Evolutionary conservation across 2,113 vertebrate species (phyloP), one percentile per base, ranked within the genome.

Genomic region (Choloepus hoffmanni): DNA sequence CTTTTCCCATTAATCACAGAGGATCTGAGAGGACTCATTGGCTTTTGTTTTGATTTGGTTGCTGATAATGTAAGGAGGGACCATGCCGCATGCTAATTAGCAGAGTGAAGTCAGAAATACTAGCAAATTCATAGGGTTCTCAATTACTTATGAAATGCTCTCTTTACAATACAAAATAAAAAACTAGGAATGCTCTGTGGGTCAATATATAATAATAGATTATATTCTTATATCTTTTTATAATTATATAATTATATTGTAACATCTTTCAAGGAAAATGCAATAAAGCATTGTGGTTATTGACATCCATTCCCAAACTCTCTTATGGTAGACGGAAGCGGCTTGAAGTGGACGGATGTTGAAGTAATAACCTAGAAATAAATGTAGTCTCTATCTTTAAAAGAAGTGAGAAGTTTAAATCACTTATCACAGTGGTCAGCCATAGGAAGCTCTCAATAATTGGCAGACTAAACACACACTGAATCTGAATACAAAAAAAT

Each of bases 1-100:
- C 91, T 81, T 72, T 89, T 28, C 60, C 77, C 28, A 95, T 96
- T 92, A 95, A 95, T 97, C 96, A 96, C 28, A 70, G 53, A 90
- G 50, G 60, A 81, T 58, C 40, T 62, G 78, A 62, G 26, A 79
- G 30, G 60, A 30, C 19, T 40, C 53, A 26, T 60, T 89, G 67
- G 74, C 76, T 67, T 77, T 89, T 36, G 74, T 58, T 68, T n/a
- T 78, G 26, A 73, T 53, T 16, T 45, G 12, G 72, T 60, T 11
- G 13, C 58, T 87, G 45, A 67, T 78, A 26, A 68, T 12, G 2
- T 40, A 19, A 63, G 24, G 58, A 90, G 14, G 30, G 8, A 3
- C 50, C 14, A 9, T 4, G 3, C n/a, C 19, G 7, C 13, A 55
- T 65, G 21, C 26, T 24, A 11, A 48, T 21, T 45, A 63, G 14